Base-by-base conservation (phyloP, 2,797 vertebrate genomes). In the Falco novaeseelandiae region DNA sequence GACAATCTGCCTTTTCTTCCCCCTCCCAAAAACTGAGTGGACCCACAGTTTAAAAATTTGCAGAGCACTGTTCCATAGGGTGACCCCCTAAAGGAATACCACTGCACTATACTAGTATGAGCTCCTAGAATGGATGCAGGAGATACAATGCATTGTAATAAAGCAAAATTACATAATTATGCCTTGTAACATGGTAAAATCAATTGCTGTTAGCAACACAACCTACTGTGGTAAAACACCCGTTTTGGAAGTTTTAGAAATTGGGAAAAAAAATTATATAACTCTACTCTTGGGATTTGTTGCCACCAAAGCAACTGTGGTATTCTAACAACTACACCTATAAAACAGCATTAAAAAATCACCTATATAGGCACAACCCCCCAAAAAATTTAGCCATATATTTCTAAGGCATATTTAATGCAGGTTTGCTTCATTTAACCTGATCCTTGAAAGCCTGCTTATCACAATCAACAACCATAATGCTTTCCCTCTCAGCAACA, bases 401-500 rank as follows among this genome's bases (percentile, higher is more conserved):
- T 73, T 89, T 78, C 86, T 77, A 57, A 34, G 13, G 34, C 49
- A 19, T 49, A 91, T 80, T 92, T 81, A 78, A 72, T 58, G 76
- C 38, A 89, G 49, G 32, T 63, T 94, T 87, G 77, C 85, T 95
- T 90, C 83, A 57, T 70, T 93, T 93, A 83, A 88, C 55, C 67
- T 83, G 71, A 83, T 79, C 70, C 78, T 89, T 85, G 87, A 94
- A 89, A 96, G 69, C 27, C 32, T 48, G 54, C 69, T 96, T 96
- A 85, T 87, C 38, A 0, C 57, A 77, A 87, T 67, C 93, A 85
- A 85, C 0, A 65, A 83, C 13, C 55, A 81, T 17, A 91, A 87
- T 77, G 78, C 83, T 89, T 93, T 95, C 84, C 69, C 95, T 93
- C 58, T 90, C 58, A 90, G 88, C 89, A 96, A 83, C 40, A 40